Evolutionary conservation across 2,888 invertebrate species (phyloP), one percentile per base, ranked within the genome.

Genomic region (Taenaris catops): DNA sequence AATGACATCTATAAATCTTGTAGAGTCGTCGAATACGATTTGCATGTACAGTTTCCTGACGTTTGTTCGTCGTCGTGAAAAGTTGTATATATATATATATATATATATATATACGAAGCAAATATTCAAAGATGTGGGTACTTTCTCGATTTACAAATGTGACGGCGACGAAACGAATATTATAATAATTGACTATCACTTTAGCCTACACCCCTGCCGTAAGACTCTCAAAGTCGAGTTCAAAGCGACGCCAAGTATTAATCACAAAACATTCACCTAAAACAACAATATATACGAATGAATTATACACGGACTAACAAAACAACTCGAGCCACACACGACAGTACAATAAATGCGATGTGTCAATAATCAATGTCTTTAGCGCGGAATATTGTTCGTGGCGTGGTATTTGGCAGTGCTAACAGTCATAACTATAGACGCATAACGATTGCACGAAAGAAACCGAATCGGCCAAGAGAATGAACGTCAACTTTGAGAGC

Each of bases 181-280:
- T 65, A 71, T 67, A 70, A 71, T 84, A 84, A 84, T 84, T 84
- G 83, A 84, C 83, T 74, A 78, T 72, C 67, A 69, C 61, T 58
- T 59, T 64, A 59, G 38, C 34, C 20, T 38, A 39, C 34, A 34
- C 41, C 32, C 34, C 29, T 32, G 34, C 32, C 27, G 20, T 25
- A 18, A 26, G 25, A 25, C 40, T 34, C 34, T 36, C 38, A 33
- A n/a, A 27, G 41, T 28, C 26, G 12, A 41, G 20, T 37, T 18
- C 24, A 1, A 16, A 20, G n/a, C n/a, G n/a, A n/a, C n/a, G n/a
- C n/a, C n/a, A n/a, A n/a, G n/a, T n/a, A n/a, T n/a, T n/a, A n/a
- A n/a, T n/a, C n/a, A n/a, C n/a, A n/a, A n/a, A n/a, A n/a, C n/a
- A n/a, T n/a, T n/a, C n/a, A n/a, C n/a, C n/a, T n/a, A n/a, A n/a